These are phyloP conservation scores for Acanthopagrus latus DNA, from an alignment of 2,797 vertebrate genomes.

Conservation along the genomic window DNA sequence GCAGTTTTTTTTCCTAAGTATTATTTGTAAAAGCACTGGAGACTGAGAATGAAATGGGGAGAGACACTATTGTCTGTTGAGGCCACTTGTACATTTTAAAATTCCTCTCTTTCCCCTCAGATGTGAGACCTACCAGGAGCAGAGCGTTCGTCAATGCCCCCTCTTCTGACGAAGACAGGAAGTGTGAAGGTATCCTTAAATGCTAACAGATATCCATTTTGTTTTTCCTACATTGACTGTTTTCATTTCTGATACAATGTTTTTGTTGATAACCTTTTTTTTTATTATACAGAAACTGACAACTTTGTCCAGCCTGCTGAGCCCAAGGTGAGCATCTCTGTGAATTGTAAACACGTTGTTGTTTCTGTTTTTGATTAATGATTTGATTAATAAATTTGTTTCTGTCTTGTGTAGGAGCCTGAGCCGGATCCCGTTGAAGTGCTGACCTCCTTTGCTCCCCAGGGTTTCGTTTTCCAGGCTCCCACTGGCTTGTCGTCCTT, in stretches of 20 bases:
- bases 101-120: conserved; percentile 29
- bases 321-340: conserved; percentile 45
- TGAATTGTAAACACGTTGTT: neutral
- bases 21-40: neutral
- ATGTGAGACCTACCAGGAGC: conserved; percentile 67
- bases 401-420: conserved; percentile 36
- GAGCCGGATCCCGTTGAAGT: conserved; percentile 1
- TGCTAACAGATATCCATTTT: neutral
- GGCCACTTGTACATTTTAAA: neutral
- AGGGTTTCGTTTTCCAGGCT: conserved; percentile 91
- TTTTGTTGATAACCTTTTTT: neutral
- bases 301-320: neutral
- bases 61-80: accelerated
- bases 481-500: conserved; percentile 86
- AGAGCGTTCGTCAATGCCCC: conserved; percentile 59
- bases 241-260: neutral
- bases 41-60: neutral
- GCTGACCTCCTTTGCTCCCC: conserved; percentile 89
- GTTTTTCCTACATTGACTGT: neutral
- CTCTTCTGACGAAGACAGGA: conserved; percentile 48
- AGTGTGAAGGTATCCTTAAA: conserved; percentile 59
- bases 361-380: neutral
- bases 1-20: no score
- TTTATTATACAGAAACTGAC: conserved; percentile 11
- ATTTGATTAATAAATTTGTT: neutral